A percentile compares a stretch with the other conserved stretches of the same genome.
phyloP scores from a whole-genome alignment of 2,113 vertebrate species.

The Osmerus mordax region DNA sequence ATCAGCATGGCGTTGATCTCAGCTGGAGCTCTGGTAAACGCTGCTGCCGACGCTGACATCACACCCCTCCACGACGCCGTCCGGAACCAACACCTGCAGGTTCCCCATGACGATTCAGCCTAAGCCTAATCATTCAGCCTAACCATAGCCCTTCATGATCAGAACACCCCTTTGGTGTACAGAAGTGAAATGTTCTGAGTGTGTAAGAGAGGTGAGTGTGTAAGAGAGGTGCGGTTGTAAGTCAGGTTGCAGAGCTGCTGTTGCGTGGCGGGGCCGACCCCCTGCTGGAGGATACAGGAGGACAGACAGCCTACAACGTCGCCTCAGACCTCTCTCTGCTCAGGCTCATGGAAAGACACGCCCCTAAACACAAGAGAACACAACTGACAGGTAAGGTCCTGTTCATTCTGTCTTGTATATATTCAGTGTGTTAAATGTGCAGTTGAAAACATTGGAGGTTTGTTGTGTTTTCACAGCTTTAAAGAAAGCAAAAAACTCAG shows the following conservation, averaged over 20 bases:
- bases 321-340: slow-evolving; percentile 13
- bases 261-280: slow-evolving; percentile 50
- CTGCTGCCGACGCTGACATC: slow-evolving; percentile 58
- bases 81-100: slow-evolving; percentile 67
- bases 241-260: slow-evolving; percentile 45
- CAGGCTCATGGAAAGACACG: slow-evolving; percentile 26
- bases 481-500: not conserved
- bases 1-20: slow-evolving; percentile 68
- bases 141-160: too few species aligned
- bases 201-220: not conserved
- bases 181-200: not conserved
- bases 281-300: slow-evolving; percentile 25
- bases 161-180: not conserved
- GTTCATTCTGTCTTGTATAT: not conserved
- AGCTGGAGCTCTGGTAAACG: slow-evolving; percentile 77
- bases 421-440: slow-evolving; percentile 4
- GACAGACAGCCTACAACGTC: slow-evolving; percentile 32
- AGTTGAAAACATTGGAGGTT: not conserved
- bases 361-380: slow-evolving; percentile 12
- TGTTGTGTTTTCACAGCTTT: not conserved
- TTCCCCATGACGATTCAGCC: slow-evolving; percentile 28
- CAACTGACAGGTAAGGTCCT: slow-evolving; percentile 9
- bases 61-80: slow-evolving; percentile 80
- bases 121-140: not conserved
- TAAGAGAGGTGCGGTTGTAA: too few species aligned